Evolutionary conservation across 2,888 invertebrate species (phyloP), one percentile per base, ranked within the genome.

Genomic region (Ernsta delagoae): DNA sequence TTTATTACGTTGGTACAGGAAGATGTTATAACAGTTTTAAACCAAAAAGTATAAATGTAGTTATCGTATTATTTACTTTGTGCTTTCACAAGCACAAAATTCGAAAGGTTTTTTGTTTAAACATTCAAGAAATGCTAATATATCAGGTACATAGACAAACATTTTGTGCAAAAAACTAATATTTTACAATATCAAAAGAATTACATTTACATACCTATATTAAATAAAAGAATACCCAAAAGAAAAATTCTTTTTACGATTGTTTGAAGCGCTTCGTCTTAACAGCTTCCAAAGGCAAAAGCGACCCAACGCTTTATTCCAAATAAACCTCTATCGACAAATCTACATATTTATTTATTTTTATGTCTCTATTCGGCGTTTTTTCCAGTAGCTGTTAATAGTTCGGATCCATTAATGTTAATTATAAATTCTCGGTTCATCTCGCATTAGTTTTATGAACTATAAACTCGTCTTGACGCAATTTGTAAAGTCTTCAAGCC

Each of bases 311-410:
- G 80, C 78, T 86, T 87, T 86, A 89, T 87, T 83, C 84, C 82
- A 82, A 81, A 87, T 89, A 87, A 89, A 85, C 79, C 72, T 81
- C 87, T 87, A 91, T 90, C 90, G 75, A 75, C 75, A 72, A 84
- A 90, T 92, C 90, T 88, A 90, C 90, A 77, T 88, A 89, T 89
- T 86, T 92, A 90, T 90, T 90, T 90, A 92, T 90, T 92, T 90
- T 92, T 86, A 92, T 90, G 92, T 92, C 92, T 92, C 86, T 87
- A 93, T 93, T 86, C 88, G 84, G 81, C 83, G 85, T 86, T 84
- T 88, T 91, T 69, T 90, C 90, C 92, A 90, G 92, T 92, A 92
- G 92, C 92, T 77, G 86, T 90, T 91, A 92, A 91, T 91, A 92
- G 92, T 91, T 88, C 83, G 82, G 84, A 85, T 81, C 88, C 91